Percentiles rank a stretch among this genome's conserved stretches.
These are phyloP conservation scores for Platanista minor DNA, from an alignment of 2,113 vertebrate species.

Conservation along the genomic window DNA sequence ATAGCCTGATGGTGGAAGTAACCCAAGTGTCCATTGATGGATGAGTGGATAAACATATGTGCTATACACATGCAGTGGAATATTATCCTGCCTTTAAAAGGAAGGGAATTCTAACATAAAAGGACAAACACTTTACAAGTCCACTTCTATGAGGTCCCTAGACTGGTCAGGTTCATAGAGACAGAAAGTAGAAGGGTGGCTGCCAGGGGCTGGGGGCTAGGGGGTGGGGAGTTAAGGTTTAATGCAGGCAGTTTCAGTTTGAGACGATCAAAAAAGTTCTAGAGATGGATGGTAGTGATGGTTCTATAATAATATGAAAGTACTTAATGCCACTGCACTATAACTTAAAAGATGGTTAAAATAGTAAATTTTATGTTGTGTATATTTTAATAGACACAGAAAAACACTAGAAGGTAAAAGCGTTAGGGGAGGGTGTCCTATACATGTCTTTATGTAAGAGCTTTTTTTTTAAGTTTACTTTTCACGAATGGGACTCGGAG, in stretches of 20 bases:
- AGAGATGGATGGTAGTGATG: neutral
- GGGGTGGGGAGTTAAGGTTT: neutral
- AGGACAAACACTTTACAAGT: neutral
- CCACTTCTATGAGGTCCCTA: neutral
- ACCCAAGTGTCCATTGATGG: neutral
- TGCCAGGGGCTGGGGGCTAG: neutral
- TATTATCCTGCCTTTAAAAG: neutral
- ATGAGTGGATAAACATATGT: neutral
- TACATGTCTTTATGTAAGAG: neutral
- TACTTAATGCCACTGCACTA: neutral
- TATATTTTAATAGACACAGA: neutral
- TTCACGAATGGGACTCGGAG: neutral
- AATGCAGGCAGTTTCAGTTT: neutral
- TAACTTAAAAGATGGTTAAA: neutral
- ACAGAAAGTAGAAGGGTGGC: neutral
- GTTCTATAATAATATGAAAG: neutral
- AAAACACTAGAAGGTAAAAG: neutral
- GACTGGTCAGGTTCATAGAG: neutral
- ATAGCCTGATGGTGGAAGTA: neutral
- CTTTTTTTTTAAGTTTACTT: neutral
- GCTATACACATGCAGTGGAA: neutral
- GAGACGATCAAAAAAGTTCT: neutral
- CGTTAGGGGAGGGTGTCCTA: neutral
- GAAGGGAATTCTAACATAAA: neutral
- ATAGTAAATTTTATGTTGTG: neutral